Evolutionary conservation across 2,797 vertebrate genomes (phyloP), one percentile per base, ranked within the genome.

Genomic region (Tauraco hartlaubi): DNA sequence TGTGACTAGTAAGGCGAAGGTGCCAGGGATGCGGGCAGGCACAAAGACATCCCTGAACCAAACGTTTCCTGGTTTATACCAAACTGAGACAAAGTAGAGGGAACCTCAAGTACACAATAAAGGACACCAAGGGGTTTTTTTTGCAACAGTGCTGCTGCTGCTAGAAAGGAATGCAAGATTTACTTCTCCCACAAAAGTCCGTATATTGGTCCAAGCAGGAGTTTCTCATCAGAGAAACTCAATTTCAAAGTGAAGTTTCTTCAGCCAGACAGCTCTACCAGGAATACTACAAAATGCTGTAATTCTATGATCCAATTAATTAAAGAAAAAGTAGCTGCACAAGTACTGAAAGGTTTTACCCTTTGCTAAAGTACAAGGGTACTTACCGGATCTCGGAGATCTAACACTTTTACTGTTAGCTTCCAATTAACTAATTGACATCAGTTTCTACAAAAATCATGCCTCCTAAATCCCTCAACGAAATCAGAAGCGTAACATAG

Each of bases 1-100:
- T 8, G 19, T 31, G 31, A 35, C 48, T 1, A 0, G 26, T 15
- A 25, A 85, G 43, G 56, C 0, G 0, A 73, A 52, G 17, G 28
- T 48, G 33, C 31, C 48, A 41, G 46, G 44, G 35, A 75, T 28
- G 18, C 25, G 62, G 78, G 44, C 31, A 63, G 46, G 33, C 61
- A 64, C 37, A 67, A 79, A 69, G 28, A 54, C 25, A 56, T 20
- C 17, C 23, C n/a, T 59, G 49, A 10, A 56, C 12, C 25, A 68
- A 74, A 64, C 2, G 22, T n/a, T n/a, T 71, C 41, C 33, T 41
- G 37, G 8, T 13, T 85, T 43, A 52, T 43, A 28, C 33, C 31
- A 61, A 6, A n/a, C 31, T 56, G 64, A 62, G 2, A 29, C 15
- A 73, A 56, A 91, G 11, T 6, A 62, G 39, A 78, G 23, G 28